A percentile compares a stretch with the other conserved stretches of the same genome.
Conservation (phyloP, 1,140 invertebrate genomes). For the Colletes latitarsis region DNA sequence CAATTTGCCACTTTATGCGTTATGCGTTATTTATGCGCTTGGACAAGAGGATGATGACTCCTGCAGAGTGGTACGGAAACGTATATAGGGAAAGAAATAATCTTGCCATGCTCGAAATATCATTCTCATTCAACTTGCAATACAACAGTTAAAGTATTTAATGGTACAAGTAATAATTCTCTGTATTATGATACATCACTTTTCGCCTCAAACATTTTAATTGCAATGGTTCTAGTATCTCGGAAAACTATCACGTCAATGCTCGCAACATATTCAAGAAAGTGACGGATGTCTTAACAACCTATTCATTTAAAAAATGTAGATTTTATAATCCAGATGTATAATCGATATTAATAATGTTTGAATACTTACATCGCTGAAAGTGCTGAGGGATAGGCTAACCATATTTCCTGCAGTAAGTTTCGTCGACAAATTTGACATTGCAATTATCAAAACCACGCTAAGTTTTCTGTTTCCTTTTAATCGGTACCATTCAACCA, state of each 20-base stretch:
- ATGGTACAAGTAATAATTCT: too few relatives aligned
- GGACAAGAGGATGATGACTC: neutral
- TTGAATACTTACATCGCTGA: slow-evolving; percentile 59
- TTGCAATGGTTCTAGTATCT: neutral
- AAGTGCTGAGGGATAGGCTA: slow-evolving; percentile 55
- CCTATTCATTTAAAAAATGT: slow-evolving; percentile 16
- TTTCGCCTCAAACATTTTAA: neutral
- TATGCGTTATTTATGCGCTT: too few relatives aligned
- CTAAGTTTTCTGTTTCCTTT: slow-evolving; percentile 38
- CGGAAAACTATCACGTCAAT: neutral
- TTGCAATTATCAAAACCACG: slow-evolving; percentile 60
- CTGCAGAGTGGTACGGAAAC: too few relatives aligned
- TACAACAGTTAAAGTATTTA: too few relatives aligned
- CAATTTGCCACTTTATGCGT: neutral
- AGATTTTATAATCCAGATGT: neutral
- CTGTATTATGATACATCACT: too few relatives aligned
- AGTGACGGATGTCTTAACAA: slow-evolving; percentile 44
- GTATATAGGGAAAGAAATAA: too few relatives aligned
- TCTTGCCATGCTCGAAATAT: neutral
- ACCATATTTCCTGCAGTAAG: slow-evolving; percentile 64
- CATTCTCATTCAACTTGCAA: neutral
- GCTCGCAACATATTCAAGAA: slow-evolving; percentile 43
- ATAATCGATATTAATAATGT: too few relatives aligned
- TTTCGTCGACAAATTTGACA: slow-evolving; percentile 57
- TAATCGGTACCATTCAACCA: slow-evolving; percentile 64